phyloP scores from a whole-genome alignment of 2,113 vertebrate genomes.

The Vulpes ferrilata region DNA sequence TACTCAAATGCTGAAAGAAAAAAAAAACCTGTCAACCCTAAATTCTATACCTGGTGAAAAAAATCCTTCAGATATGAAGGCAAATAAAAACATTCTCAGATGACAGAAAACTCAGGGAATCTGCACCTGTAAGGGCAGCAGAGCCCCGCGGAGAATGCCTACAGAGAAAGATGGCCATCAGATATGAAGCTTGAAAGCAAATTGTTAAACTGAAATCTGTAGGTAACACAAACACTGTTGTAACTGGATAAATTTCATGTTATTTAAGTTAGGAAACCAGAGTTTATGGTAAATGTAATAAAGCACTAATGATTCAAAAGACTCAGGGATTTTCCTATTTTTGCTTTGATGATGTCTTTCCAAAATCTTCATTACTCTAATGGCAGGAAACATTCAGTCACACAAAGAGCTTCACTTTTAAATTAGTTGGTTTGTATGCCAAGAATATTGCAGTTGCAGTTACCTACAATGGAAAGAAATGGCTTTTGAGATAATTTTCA shows the following conservation, averaged over 20 bases:
- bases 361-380: background rate
- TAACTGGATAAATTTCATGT: background rate
- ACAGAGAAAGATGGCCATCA: background rate
- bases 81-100: background rate
- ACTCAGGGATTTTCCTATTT: background rate
- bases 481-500: conserved; percentile 25
- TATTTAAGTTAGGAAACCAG: background rate
- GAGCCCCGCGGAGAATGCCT: background rate
- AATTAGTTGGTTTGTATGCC: background rate
- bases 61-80: background rate
- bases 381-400: background rate
- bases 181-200: conserved; percentile 20
- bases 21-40: background rate
- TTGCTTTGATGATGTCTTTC: background rate
- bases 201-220: background rate
- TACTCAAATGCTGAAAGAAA: background rate
- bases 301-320: background rate
- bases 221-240: background rate
- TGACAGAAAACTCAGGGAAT: background rate
- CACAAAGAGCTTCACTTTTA: background rate
- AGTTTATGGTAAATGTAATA: background rate
- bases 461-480: background rate
- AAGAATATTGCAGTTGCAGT: background rate
- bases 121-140: background rate
- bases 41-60: background rate